Percentiles rank a stretch among this genome's conserved stretches.
These are phyloP conservation scores for Salarias fasciatus DNA, from an alignment of 2,797 vertebrate genomes.

Conservation along the genomic window DNA sequence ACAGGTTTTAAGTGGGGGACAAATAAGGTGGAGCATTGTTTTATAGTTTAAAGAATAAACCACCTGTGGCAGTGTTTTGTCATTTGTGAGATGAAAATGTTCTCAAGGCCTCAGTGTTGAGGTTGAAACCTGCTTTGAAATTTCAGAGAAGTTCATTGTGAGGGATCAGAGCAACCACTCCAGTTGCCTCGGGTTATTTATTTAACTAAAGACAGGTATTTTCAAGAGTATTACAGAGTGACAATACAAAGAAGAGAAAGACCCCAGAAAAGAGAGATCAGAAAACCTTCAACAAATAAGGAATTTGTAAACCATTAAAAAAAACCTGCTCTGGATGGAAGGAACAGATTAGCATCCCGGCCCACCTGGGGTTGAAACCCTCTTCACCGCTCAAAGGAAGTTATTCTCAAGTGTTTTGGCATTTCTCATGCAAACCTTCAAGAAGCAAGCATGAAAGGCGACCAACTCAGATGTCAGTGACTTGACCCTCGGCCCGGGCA, in stretches of 20 bases:
- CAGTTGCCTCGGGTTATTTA: slow-evolving; percentile 75
- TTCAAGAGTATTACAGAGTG: slow-evolving; percentile 59
- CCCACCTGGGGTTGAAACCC: slow-evolving; percentile 61
- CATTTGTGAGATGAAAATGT: slow-evolving; percentile 53
- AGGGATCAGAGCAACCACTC: slow-evolving; percentile 49
- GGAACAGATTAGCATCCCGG: slow-evolving; percentile 48
- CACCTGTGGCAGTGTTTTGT: slow-evolving; percentile 74
- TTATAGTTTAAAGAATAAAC: slow-evolving; percentile 72
- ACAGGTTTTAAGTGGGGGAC: slow-evolving; percentile 65
- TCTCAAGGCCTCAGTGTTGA: slow-evolving; percentile 56
- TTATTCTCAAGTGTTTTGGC: slow-evolving; percentile 42
- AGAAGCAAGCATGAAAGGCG: slow-evolving; percentile 36
- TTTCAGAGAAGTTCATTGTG: slow-evolving; percentile 57
- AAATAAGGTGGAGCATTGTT: slow-evolving; percentile 70
- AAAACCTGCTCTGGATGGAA: slow-evolving; percentile 34
- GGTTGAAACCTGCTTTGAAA: slow-evolving; percentile 77
- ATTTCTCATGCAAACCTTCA: slow-evolving; percentile 41
- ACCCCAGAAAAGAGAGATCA: slow-evolving; percentile 60
- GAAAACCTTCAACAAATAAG: slow-evolving; percentile 64
- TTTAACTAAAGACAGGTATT: slow-evolving; percentile 66
- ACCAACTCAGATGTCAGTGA: slow-evolving; percentile 48
- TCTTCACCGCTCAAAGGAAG: slow-evolving; percentile 37
- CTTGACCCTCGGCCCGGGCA: slow-evolving; percentile 52
- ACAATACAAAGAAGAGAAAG: slow-evolving; percentile 54
- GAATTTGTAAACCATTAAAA: slow-evolving; percentile 60